Evolutionary conservation across 2,113 vertebrate species (phyloP).

Genomic region (Ictalurus furcatus): DNA sequence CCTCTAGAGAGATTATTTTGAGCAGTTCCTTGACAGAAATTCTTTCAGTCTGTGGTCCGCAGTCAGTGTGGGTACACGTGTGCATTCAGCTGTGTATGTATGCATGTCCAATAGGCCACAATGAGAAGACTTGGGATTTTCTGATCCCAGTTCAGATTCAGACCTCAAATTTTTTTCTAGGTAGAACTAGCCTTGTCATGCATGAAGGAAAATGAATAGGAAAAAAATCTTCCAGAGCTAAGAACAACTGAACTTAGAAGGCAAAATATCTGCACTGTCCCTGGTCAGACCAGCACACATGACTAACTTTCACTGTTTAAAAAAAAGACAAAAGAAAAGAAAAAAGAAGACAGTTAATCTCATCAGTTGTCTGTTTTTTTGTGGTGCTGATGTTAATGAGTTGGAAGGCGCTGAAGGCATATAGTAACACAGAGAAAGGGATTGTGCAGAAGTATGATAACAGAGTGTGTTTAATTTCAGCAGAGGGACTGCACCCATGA

Average conservation of each 20-base stretch:
- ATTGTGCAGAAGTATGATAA: slow-evolving; percentile 14
- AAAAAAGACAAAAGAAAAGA: background rate
- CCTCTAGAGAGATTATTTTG: slow-evolving; percentile 14
- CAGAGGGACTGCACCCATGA: slow-evolving; percentile 7
- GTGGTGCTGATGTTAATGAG: slow-evolving; percentile 5
- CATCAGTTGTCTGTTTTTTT: background rate
- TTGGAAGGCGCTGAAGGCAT: background rate
- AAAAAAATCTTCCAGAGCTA: background rate
- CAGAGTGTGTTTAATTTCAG: slow-evolving; percentile 11
- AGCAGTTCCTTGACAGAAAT: slow-evolving; percentile 10
- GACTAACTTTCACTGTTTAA: background rate
- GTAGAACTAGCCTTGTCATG: slow-evolving; percentile 7
- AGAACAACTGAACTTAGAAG: background rate
- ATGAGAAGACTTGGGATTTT: background rate
- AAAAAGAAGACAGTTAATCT: background rate
- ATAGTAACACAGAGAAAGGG: background rate
- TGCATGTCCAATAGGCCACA: background rate
- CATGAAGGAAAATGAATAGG: background rate
- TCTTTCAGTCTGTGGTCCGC: background rate
- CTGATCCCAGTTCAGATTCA: background rate
- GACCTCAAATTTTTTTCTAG: background rate
- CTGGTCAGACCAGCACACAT: background rate
- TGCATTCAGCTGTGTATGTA: slow-evolving; percentile 25
- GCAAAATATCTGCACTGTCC: background rate
- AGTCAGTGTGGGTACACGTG: slow-evolving; percentile 13